Evolutionary conservation across 2,888 invertebrate genomes (phyloP).

Genomic region (Pheosia tremula): DNA sequence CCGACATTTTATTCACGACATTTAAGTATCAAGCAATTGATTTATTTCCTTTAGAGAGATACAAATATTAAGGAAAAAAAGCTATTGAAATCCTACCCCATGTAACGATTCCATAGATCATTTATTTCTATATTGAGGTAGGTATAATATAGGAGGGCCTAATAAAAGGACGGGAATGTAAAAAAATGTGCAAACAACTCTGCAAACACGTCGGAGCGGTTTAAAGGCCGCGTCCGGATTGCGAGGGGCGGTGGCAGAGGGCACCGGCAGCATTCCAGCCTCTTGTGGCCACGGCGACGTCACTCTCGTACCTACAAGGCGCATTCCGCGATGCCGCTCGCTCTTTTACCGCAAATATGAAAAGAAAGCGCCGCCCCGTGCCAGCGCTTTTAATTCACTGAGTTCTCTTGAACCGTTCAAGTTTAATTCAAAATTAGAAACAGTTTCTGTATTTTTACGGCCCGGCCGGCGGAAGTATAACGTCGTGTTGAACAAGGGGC

Average conservation of each 20-base stretch:
- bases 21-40: no score
- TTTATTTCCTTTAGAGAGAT: no score
- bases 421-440: neutral
- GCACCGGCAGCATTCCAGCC: constrained; percentile 76
- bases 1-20: no score
- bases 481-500: constrained; percentile 44
- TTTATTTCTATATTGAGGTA: constrained; percentile 42
- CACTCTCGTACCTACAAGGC: constrained; percentile 60
- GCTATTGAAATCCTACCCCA: constrained; percentile 8
- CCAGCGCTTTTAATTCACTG: constrained; percentile 27
- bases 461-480: constrained; percentile 31
- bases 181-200: constrained; percentile 84
- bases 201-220: constrained; percentile 83
- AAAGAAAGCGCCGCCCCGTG: constrained; percentile 48
- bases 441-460: neutral
- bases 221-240: constrained; percentile 83
- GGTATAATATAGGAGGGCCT: constrained; percentile 60
- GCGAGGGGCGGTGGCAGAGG: constrained; percentile 75
- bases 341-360: constrained; percentile 53
- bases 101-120: constrained; percentile 14
- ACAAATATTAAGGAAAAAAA: neutral
- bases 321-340: constrained; percentile 60
- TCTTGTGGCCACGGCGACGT: constrained; percentile 69
- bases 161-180: constrained; percentile 80
- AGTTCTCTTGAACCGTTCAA: neutral